These are phyloP conservation scores for Sisor rabdophorus DNA, from an alignment of 2,113 vertebrate species.

Conservation along the genomic window DNA sequence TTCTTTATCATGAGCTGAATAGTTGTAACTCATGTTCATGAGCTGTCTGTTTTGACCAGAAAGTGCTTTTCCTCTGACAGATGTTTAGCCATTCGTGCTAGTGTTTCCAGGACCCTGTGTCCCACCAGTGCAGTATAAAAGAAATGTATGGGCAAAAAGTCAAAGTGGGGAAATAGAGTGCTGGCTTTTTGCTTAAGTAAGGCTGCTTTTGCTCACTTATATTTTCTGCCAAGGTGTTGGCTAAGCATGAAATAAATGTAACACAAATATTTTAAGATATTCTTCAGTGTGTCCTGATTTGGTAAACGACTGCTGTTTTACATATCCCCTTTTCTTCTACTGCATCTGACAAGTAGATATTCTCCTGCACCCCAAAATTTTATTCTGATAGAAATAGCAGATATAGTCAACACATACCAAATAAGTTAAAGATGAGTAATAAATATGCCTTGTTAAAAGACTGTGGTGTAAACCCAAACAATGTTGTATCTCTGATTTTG, in stretches of 20 bases:
- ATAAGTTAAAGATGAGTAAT: slow-evolving; percentile 14
- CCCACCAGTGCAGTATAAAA: slow-evolving; percentile 52
- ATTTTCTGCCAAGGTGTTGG: slow-evolving; percentile 3
- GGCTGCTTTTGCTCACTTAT: slow-evolving; percentile 12
- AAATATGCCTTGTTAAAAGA: slow-evolving; percentile 22
- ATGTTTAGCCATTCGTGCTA: slow-evolving; percentile 46
- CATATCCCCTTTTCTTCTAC: background rate
- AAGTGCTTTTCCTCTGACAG: slow-evolving; percentile 56
- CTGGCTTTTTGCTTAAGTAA: slow-evolving; percentile 40
- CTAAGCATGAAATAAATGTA: slow-evolving; percentile 20
- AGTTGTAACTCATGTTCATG: slow-evolving; percentile 26
- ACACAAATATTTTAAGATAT: slow-evolving; percentile 26
- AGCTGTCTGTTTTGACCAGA: slow-evolving; percentile 52
- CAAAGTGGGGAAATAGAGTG: slow-evolving; percentile 34
- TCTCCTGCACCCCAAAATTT: slow-evolving; percentile 10
- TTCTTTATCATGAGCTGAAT: slow-evolving; percentile 35
- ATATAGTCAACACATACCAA: slow-evolving; percentile 13
- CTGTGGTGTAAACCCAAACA: slow-evolving; percentile 24
- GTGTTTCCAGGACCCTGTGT: slow-evolving; percentile 46
- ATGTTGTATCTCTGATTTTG: slow-evolving; percentile 44
- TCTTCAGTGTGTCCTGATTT: slow-evolving; percentile 6
- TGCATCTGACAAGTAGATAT: slow-evolving; percentile 22
- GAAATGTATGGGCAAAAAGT: slow-evolving; percentile 40
- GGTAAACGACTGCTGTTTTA: slow-evolving; percentile 22
- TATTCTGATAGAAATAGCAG: background rate